Conservation (phyloP, 2,888 invertebrate species). For the Ypsolopha scabrella region DNA sequence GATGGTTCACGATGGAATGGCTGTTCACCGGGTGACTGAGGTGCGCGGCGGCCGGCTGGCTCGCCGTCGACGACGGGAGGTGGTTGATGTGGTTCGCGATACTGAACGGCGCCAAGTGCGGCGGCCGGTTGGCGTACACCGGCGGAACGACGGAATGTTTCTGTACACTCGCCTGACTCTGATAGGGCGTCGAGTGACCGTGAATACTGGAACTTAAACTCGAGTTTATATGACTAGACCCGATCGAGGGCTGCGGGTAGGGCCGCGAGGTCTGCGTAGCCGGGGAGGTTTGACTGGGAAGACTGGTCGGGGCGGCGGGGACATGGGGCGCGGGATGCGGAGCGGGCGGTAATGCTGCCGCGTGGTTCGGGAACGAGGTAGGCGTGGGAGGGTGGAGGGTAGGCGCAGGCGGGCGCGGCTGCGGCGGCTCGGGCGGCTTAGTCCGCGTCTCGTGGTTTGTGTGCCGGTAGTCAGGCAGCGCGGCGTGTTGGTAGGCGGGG, state of each 20-base stretch:
- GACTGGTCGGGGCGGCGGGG: conserved; percentile 45
- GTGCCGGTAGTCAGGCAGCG: conserved; percentile 59
- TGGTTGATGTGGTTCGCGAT: conserved; percentile 61
- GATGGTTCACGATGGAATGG: conserved; percentile 50
- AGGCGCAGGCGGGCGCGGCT: conserved; percentile 32
- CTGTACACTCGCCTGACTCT: conserved; percentile 57
- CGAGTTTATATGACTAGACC: conserved; percentile 66
- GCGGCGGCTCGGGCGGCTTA: conserved; percentile 23
- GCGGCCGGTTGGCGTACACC: conserved; percentile 47
- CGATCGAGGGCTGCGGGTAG: conserved; percentile 51
- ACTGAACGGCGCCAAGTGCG: conserved; percentile 53
- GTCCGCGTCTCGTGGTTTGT: conserved; percentile 64
- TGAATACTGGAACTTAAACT: conserved; percentile 58
- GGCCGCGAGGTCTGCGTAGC: conserved; percentile 46
- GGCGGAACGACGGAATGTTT: conserved; percentile 59
- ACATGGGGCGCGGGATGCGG: conserved; percentile 25
- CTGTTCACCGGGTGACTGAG: conserved; percentile 42
- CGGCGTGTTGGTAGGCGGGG: conserved; percentile 61
- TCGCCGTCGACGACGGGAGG: conserved; percentile 60
- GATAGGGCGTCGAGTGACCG: conserved; percentile 52
- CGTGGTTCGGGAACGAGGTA: conserved; percentile 23
- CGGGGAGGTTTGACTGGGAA: conserved; percentile 52
- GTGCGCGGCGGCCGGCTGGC: conserved; percentile 46
- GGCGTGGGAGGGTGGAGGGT: conserved; percentile 22
- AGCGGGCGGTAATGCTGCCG: conserved; percentile 28